These are phyloP conservation scores for Bombus picipes DNA, from an alignment of 1,140 invertebrate genomes.

Conservation along the genomic window DNA sequence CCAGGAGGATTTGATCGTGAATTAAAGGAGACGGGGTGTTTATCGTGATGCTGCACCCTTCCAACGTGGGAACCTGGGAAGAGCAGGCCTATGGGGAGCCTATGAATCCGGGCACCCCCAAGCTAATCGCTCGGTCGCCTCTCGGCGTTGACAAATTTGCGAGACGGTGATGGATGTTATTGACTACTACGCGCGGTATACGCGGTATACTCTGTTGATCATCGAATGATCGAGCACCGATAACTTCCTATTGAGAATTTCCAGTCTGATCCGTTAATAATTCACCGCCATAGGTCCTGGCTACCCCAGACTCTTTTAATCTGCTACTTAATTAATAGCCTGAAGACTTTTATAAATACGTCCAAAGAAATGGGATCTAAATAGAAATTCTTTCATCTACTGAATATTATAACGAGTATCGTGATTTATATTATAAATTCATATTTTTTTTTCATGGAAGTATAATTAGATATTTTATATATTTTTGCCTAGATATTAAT, in stretches of 20 bases:
- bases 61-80: conserved; percentile 78
- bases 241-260: conserved; percentile 69
- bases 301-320: too few relatives aligned
- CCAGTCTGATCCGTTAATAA: conserved; percentile 60
- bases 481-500: too few relatives aligned
- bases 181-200: conserved; percentile 52
- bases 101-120: conserved; percentile 64
- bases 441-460: too few relatives aligned
- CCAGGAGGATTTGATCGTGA: conserved; percentile 44
- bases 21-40: conserved; percentile 66
- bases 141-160: conserved; percentile 79
- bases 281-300: too few relatives aligned
- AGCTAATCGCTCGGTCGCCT: conserved; percentile 77
- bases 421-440: too few relatives aligned
- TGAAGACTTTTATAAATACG: too few relatives aligned
- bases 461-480: too few relatives aligned
- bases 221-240: conserved; percentile 69
- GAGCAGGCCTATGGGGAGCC: conserved; percentile 58
- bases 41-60: conserved; percentile 59
- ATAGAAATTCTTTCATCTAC: too few relatives aligned
- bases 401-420: too few relatives aligned
- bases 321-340: too few relatives aligned
- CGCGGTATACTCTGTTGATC: conserved; percentile 44
- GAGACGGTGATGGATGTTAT: conserved; percentile 78
- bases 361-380: too few relatives aligned